Conservation (phyloP, 2,797 vertebrate species). For the Cossypha caffra region DNA sequence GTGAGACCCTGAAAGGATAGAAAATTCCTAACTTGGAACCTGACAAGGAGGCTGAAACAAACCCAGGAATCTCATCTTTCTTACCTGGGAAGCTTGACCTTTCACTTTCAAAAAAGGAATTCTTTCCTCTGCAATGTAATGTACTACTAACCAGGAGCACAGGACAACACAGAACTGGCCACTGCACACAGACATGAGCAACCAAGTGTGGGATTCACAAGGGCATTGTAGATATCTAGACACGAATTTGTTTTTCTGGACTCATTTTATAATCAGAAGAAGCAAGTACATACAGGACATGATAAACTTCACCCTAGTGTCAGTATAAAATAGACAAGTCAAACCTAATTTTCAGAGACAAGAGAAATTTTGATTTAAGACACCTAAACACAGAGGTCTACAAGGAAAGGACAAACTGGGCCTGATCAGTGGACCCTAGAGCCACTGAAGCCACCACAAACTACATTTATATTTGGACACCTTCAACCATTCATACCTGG, state of each 20-base stretch:
- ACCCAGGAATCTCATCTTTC: not conserved
- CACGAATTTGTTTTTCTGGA: not conserved
- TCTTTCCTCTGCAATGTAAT: not conserved
- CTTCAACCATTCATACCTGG: not conserved
- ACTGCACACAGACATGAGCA: fast-evolving
- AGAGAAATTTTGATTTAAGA: not conserved
- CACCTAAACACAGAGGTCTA: not conserved
- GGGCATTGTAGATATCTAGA: not conserved
- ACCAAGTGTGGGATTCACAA: not conserved
- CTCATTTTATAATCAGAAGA: not conserved
- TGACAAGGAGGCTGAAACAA: not conserved
- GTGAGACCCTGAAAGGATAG: not conserved
- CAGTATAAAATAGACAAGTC: not conserved
- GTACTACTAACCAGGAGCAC: not conserved
- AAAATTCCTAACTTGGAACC: not conserved
- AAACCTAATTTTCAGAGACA: not conserved
- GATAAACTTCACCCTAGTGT: not conserved
- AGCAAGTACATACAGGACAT: not conserved
- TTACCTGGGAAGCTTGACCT: not conserved
- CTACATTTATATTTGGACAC: not conserved
- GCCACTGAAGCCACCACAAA: not conserved
- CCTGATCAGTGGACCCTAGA: not conserved
- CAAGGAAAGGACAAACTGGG: not conserved
- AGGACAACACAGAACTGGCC: not conserved
- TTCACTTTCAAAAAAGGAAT: not conserved